phyloP scores from a whole-genome alignment of 2,113 vertebrate species.

The Nicator chloris region DNA sequence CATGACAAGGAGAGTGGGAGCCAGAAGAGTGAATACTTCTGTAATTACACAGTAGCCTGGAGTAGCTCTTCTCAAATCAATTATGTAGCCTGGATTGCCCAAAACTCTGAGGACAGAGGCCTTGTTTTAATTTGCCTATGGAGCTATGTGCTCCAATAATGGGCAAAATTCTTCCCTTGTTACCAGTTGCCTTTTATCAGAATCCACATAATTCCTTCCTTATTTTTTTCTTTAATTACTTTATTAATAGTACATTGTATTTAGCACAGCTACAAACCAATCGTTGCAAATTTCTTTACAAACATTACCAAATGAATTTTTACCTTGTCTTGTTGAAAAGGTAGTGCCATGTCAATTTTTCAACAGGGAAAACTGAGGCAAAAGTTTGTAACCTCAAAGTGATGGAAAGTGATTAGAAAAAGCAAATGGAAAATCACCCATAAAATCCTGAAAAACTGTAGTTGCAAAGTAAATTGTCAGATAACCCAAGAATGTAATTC shows the following conservation, averaged over 20 bases:
- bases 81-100: conserved; percentile 79
- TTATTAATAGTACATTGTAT: background rate
- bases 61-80: conserved; percentile 81
- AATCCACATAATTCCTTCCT: conserved; percentile 7
- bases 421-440: background rate
- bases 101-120: conserved; percentile 70
- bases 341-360: background rate
- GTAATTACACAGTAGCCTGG: conserved; percentile 82
- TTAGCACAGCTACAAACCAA: background rate
- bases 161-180: conserved; percentile 39
- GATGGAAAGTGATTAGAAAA: background rate
- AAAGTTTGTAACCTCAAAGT: background rate
- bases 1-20: conserved; percentile 75
- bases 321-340: background rate
- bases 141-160: conserved; percentile 41
- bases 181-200: conserved; percentile 34
- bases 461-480: background rate
- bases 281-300: background rate
- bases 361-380: background rate
- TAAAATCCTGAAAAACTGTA: background rate
- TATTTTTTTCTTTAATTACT: conserved; percentile 23
- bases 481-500: background rate
- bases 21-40: conserved; percentile 77
- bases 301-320: background rate
- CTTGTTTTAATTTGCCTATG: conserved; percentile 71